Base-by-base conservation (phyloP, 53 echinoderm and acorn worm genomes). In the Zoroaster sp. region DNA sequence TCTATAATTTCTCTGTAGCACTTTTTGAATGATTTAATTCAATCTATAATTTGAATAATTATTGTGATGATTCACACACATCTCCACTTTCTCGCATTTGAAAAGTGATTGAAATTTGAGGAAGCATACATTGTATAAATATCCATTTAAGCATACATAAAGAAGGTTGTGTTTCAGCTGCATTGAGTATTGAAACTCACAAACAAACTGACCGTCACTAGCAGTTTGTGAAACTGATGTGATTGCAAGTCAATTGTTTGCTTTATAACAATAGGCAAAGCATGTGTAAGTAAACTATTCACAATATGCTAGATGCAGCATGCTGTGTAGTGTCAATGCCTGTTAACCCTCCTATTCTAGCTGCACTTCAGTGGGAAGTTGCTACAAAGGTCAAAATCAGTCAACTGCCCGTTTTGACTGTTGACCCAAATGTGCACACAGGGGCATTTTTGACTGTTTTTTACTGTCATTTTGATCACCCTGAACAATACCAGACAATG, bases 221-320 rank as follows among this genome's bases (percentile, higher is more conserved):
- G 42, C 14, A 41, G 17, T 32, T 23, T 21, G 42, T 67, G 67
- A 81, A 65, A 81, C 67, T 43, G 42, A 81, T 81, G 65, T 81
- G 81, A 43, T 66, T 81, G 81, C 38, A 12, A 15, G 41, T 5
- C 40, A 67, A 66, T 30, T 66, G 41, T 81, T 66, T 81, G 66
- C 17, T 81, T 81, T 35, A 66, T 3, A 14, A 67, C 43, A 81
- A 67, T 41, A 81, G 43, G 10, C 30, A 28, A 41, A 66, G 81
- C 67, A 81, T 81, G 81, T 81, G 66, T 67, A 66, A 67, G 43
- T 66, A 67, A 67, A 68, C 67, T 20, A 21, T 5, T 30, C 68
- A 66, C 66, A 81, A 81, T 67, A 25, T 40, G 21, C 21, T 17
- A 40, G 67, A 81, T 35, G 15, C 20, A 18, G 32, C 46, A 30